Percentiles rank a stretch among this genome's conserved stretches.
Evolutionary conservation across 2,888 invertebrate genomes (phyloP).

Genomic region (Notocelia uddmanniana): DNA sequence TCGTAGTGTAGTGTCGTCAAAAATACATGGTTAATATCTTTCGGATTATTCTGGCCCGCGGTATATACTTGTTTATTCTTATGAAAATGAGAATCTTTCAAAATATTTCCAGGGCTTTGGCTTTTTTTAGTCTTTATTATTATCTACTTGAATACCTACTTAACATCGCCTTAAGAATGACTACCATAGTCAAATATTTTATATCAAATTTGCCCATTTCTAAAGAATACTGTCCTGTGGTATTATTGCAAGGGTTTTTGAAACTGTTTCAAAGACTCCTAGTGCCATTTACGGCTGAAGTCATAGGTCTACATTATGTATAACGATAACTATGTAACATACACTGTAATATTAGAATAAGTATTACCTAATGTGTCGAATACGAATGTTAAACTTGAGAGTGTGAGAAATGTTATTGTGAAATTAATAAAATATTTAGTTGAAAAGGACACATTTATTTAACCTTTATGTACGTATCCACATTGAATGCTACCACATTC

Average conservation of each 20-base stretch:
- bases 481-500: too few species aligned
- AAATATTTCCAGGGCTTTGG: not conserved
- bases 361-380: slow-evolving; percentile 76
- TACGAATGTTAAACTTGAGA: slow-evolving; percentile 55
- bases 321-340: slow-evolving; percentile 58
- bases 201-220: not conserved
- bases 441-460: slow-evolving; percentile 39
- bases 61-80: not conserved
- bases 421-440: slow-evolving; percentile 75
- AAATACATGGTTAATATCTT: too few species aligned
- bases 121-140: not conserved
- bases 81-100: not conserved
- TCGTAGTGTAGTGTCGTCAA: too few species aligned
- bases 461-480: not conserved
- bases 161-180: slow-evolving; percentile 18
- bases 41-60: not conserved
- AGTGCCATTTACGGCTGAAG: slow-evolving; percentile 72
- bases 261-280: slow-evolving; percentile 53
- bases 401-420: slow-evolving; percentile 72
- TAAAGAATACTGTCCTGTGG: slow-evolving; percentile 5
- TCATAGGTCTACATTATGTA: slow-evolving; percentile 61
- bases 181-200: not conserved
- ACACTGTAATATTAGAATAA: slow-evolving; percentile 64
- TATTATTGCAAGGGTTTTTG: slow-evolving; percentile 42
- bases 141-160: slow-evolving; percentile 19